Conservation (phyloP, 2,888 invertebrate genomes). For the Ophion ventricosus region DNA sequence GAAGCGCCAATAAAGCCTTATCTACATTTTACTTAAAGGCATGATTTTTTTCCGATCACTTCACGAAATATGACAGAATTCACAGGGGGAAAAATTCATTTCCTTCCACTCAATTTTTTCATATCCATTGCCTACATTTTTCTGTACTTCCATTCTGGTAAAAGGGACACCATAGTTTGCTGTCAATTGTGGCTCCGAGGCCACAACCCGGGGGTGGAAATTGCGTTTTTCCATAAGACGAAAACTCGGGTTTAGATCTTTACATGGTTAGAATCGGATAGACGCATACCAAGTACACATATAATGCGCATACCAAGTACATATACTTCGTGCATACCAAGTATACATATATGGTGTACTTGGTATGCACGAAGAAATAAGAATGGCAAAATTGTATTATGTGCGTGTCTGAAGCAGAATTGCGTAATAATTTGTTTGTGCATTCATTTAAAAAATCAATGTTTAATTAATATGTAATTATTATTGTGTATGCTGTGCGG, state of each 20-base stretch:
- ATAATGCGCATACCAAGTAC: no score
- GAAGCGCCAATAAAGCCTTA: neutral
- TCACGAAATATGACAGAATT: conserved; percentile 2
- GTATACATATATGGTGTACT: no score
- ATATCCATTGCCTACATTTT: no score
- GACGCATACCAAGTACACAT: no score
- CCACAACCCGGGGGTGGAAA: neutral
- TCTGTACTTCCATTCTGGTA: neutral
- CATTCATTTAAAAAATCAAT: no score
- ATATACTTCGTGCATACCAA: no score
- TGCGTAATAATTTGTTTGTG: no score
- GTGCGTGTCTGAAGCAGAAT: no score
- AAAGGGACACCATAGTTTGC: neutral
- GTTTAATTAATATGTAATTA: no score
- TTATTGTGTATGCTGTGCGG: no score
- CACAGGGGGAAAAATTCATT: no score
- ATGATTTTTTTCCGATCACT: neutral
- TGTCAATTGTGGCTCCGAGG: neutral
- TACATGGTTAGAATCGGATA: neutral
- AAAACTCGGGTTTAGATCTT: neutral
- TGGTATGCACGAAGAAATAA: neutral
- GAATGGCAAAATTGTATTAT: neutral
- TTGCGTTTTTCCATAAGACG: neutral
- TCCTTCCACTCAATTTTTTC: neutral
- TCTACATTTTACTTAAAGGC: neutral